A percentile compares a stretch with the other conserved stretches of the same genome.
These are phyloP conservation scores for Micromys minutus DNA, from an alignment of 2,113 vertebrate species.

Conservation along the genomic window DNA sequence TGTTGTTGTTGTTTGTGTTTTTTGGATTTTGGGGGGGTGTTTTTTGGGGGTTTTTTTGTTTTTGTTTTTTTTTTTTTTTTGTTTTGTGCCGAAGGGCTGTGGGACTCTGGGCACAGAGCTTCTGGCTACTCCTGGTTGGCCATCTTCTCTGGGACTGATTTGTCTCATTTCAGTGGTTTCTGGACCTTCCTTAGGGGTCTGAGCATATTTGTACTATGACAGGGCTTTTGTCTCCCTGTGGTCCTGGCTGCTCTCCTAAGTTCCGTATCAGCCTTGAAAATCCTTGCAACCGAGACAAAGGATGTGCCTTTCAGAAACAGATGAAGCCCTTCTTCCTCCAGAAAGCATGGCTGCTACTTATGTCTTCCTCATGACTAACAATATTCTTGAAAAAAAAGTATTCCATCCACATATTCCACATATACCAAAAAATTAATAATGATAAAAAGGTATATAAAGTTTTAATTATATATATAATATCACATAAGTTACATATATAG, in stretches of 20 bases:
- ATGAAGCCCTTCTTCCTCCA: neutral
- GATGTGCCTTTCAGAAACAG: neutral
- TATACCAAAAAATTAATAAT: accelerated
- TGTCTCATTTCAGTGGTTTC: neutral
- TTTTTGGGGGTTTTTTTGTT: no score
- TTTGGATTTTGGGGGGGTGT: no score
- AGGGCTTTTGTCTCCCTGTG: neutral
- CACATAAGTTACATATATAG: neutral
- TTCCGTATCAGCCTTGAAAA: neutral
- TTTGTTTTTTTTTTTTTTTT: no score
- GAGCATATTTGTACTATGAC: accelerated
- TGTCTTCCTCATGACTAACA: neutral
- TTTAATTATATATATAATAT: neutral
- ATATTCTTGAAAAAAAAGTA: neutral
- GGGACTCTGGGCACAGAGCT: no score
- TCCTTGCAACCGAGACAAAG: neutral
- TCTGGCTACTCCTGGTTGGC: neutral
- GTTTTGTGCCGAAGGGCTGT: neutral
- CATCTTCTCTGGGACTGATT: neutral
- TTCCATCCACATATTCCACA: accelerated
- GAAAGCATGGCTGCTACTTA: neutral
- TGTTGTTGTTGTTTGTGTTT: no score
- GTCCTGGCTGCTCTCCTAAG: neutral
- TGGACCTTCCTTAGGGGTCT: no score
- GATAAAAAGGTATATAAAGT: neutral